These are phyloP conservation scores for Andrena bucephala DNA, from an alignment of 2,888 invertebrate species.

Conservation along the genomic window DNA sequence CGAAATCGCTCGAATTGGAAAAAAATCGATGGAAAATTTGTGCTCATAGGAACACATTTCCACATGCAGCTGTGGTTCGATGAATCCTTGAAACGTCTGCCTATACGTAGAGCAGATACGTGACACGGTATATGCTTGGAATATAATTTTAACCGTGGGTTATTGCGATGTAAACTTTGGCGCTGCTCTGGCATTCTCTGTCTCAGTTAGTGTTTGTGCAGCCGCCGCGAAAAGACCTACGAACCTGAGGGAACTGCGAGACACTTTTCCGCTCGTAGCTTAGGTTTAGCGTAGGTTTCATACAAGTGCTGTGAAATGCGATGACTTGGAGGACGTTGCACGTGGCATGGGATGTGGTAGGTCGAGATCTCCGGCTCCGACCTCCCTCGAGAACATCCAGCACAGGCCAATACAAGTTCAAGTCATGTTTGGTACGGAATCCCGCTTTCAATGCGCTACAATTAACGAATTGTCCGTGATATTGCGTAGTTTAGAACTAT, in stretches of 20 bases:
- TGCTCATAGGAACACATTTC: neutral
- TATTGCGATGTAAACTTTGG: slow-evolving; percentile 78
- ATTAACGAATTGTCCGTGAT: neutral
- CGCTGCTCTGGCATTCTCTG: slow-evolving; percentile 54
- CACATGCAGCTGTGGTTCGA: slow-evolving; percentile 7
- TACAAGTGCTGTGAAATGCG: slow-evolving; percentile 53
- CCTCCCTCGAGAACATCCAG: slow-evolving; percentile 59
- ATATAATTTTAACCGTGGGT: slow-evolving; percentile 79
- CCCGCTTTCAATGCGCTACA: neutral
- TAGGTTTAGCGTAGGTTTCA: slow-evolving; percentile 6
- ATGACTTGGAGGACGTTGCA: slow-evolving; percentile 35
- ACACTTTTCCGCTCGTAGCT: neutral
- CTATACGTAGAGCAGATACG: slow-evolving; percentile 17
- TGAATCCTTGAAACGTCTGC: slow-evolving; percentile 50
- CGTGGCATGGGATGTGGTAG: slow-evolving; percentile 82
- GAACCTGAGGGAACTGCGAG: neutral
- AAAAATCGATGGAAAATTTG: neutral
- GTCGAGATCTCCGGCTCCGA: slow-evolving; percentile 69
- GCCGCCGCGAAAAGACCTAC: slow-evolving; percentile 43
- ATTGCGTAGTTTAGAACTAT: neutral
- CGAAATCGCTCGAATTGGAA: neutral
- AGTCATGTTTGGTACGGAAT: slow-evolving; percentile 78
- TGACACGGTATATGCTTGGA: slow-evolving; percentile 52
- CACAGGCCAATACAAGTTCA: slow-evolving; percentile 74
- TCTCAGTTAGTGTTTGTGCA: slow-evolving; percentile 63